Percentiles rank a stretch among this genome's conserved stretches.
Conservation (phyloP, 2,888 invertebrate species). For the Neocrepidodera transversa region DNA sequence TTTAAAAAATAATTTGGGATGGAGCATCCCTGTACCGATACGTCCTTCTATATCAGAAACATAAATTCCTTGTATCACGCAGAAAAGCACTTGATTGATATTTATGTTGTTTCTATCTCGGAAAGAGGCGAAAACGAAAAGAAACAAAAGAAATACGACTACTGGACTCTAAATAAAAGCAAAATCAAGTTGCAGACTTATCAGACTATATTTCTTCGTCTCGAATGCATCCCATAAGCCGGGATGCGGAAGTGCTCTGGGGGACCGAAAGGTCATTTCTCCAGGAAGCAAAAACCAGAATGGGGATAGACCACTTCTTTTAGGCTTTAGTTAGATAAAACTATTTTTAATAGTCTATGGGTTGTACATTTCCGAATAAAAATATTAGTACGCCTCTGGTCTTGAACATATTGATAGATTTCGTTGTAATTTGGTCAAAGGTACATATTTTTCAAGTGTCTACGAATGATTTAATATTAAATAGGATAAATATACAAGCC, state of each 20-base stretch:
- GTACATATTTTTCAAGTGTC: constrained; percentile 29
- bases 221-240: constrained; percentile 45
- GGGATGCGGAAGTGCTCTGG: constrained; percentile 44
- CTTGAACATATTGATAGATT: constrained; percentile 30
- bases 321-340: constrained; percentile 24
- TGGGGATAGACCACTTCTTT: constrained; percentile 39
- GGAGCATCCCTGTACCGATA: not conserved
- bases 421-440: constrained; percentile 33
- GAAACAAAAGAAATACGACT: constrained; percentile 33
- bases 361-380: no score
- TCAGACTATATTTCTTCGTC: constrained; percentile 45
- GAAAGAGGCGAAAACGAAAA: constrained; percentile 34
- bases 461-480: constrained; percentile 29
- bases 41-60: constrained; percentile 30
- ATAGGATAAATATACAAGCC: constrained; percentile 26
- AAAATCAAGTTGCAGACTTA: constrained; percentile 37
- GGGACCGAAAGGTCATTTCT: constrained; percentile 48
- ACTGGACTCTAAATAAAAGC: constrained; percentile 37
- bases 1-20: no score
- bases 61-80: constrained; percentile 37
- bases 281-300: constrained; percentile 42
- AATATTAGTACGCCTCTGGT: constrained; percentile 20
- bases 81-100: constrained; percentile 44
- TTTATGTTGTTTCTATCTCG: constrained; percentile 43
- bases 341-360: constrained; percentile 13